Base-by-base conservation (phyloP, 1,140 invertebrate species). In the Hyles euphorbiae region DNA sequence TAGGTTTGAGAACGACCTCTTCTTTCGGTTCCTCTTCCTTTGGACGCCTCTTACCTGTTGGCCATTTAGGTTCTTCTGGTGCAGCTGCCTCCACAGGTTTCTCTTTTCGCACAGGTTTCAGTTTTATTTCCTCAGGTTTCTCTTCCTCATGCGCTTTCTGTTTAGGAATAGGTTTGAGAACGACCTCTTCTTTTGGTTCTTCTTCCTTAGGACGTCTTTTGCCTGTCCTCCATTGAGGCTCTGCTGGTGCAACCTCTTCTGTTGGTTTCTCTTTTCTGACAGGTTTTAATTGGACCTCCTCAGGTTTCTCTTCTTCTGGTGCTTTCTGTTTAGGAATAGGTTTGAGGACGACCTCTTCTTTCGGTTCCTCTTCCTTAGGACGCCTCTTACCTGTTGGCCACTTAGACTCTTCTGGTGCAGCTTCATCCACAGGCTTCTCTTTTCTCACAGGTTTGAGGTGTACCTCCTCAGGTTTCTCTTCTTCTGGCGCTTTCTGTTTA, bases 71-170 rank as follows among this genome's bases (percentile, higher is more conserved):
- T 52, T 59, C 58, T 49, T 56, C 53, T 7, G 48, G 49, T 10
- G 9, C 9, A n/a, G 46, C 47, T 8, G 0, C 22, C 0, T 73
- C 54, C 52, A 65, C 53, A 48, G 12, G 33, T 49, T 59, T 45
- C 48, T 56, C 61, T 53, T 11, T 63, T 53, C 49, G 73, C 63
- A 22, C 22, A 22, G 22, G 22, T 22, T 22, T 22, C 1, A 22
- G 22, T 0, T 11, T 0, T 12, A 50, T 0, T 8, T 50, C 12
- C 10, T 12, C 48, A 11, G 76, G n/a, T 10, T 78, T 80, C 46
- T 89, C 80, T 56, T 77, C 72, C 53, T 84, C 72, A 55, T 86
- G 89, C 3, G 8, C 4, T 7, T 83, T 62, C 8, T 78, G 82
- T 11, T 76, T 81, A 0, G 78, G 80, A 60, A 80, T 61, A 2